Base-by-base conservation (phyloP, 2,888 invertebrate genomes). In the Cryptocheilus praepositus region DNA sequence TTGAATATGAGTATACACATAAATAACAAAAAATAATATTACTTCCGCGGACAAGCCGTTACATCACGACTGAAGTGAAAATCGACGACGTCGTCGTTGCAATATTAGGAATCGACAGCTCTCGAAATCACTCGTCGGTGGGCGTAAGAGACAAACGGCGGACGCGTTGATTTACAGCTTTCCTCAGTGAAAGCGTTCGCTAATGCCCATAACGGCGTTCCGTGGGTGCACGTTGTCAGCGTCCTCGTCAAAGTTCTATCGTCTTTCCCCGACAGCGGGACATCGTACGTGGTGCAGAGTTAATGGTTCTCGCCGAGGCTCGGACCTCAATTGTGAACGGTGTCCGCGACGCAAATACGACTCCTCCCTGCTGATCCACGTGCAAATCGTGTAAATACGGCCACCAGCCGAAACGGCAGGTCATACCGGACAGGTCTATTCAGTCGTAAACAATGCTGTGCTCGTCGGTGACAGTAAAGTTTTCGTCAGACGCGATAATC, bases 321-420 rank as follows among this genome's bases (percentile, higher is more conserved):
- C 5, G 25, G 25, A 5, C 43, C 28, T 36, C 52, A 15, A 21
- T 22, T 22, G 19, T 52, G 45, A 62, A 21, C 51, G 59, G 25
- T 22, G 15, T 18, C 43, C 59, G 25, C 21, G 59, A 55, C 57
- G 18, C 18, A 46, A 25, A 46, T 15, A 46, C 36, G 13, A 2
- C 36, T 7, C 3, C 25, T 25, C 25, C 25, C 19, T 13, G 58
- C 60, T 54, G 54, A 46, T 71, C 58, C 65, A 57, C 83, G 84
- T 79, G 83, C 74, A 74, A 83, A 68, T 59, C 72, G 74, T 74
- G 82, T 84, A 83, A 86, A 87, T 86, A 83, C 81, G 72, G 76
- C 81, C 83, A 85, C 82, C 83, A 84, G 85, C 76, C 77, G 74
- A 81, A 85, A 80, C 78, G 80, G 79, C 83, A 84, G 83, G 85